Percentiles rank a stretch among this genome's conserved stretches.
Evolutionary conservation across 2,888 invertebrate species (phyloP).

Genomic region (Noctua pronuba): DNA sequence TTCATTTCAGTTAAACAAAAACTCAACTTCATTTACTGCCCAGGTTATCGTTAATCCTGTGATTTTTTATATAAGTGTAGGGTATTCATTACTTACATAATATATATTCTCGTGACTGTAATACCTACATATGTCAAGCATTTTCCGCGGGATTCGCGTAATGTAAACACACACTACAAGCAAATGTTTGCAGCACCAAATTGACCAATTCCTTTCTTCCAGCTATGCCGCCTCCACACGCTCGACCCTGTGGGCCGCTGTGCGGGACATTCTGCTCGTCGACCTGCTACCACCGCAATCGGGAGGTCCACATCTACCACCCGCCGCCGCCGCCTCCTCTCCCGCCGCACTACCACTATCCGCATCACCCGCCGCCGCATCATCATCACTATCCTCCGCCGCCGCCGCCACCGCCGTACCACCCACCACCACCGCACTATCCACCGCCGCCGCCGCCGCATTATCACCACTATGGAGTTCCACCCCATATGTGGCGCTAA

Average conservation of each 20-base stretch:
- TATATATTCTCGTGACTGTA: background rate
- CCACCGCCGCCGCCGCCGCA: slow-evolving; percentile 49
- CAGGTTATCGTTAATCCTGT: background rate
- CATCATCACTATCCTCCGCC: slow-evolving; percentile 52
- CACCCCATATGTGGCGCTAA: slow-evolving; percentile 38
- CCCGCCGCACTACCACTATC: slow-evolving; percentile 58
- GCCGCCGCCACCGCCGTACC: slow-evolving; percentile 44
- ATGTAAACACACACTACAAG: background rate
- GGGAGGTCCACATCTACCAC: slow-evolving; percentile 44
- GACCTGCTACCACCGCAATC: slow-evolving; percentile 74
- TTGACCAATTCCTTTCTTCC: slow-evolving; percentile 54
- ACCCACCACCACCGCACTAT: slow-evolving; percentile 45
- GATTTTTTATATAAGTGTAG: background rate
- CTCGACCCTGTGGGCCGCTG: slow-evolving; percentile 79
- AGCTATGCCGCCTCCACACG: slow-evolving; percentile 83
- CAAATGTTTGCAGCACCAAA: background rate
- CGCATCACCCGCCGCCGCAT: slow-evolving; percentile 49
- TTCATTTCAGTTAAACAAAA: background rate
- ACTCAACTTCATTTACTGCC: background rate
- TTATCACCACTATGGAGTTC: slow-evolving; percentile 44
- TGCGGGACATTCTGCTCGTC: slow-evolving; percentile 80
- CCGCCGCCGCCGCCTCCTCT: slow-evolving; percentile 49
- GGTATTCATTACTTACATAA: background rate
- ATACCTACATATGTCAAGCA: background rate
- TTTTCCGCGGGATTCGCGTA: background rate